Conservation (phyloP, 2,888 invertebrate species). For the Melolontha melolontha region DNA sequence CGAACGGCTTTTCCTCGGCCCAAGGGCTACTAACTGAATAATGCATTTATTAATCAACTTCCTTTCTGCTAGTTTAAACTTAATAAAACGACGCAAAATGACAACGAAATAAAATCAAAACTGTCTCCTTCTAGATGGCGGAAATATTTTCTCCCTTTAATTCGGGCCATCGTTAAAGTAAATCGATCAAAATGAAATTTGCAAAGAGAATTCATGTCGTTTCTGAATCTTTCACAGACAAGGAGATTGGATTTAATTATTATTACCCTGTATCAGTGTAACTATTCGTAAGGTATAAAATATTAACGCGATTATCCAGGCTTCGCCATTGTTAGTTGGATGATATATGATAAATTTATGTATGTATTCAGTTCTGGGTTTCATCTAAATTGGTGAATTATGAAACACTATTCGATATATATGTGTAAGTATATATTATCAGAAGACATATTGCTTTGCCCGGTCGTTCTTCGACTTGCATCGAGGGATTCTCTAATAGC, state of each 20-base stretch:
- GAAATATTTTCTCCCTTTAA: too few species aligned
- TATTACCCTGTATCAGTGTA: neutral
- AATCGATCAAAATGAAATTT: too few species aligned
- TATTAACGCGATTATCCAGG: neutral
- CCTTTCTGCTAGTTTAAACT: too few species aligned
- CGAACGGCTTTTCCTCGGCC: too few species aligned
- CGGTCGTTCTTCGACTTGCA: conserved; percentile 7
- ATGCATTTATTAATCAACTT: too few species aligned
- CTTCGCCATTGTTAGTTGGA: conserved; percentile 16
- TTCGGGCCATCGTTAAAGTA: too few species aligned
- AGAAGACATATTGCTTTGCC: conserved; percentile 27
- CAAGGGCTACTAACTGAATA: too few species aligned
- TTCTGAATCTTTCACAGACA: too few species aligned
- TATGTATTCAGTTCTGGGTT: conserved; percentile 28
- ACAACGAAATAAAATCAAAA: too few species aligned
- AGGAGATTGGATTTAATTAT: neutral
- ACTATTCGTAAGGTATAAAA: conserved; percentile 3
- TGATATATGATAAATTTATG: conserved; percentile 40
- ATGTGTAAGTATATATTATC: conserved; percentile 1
- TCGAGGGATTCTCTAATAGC: conserved; percentile 24
- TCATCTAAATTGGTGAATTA: conserved; percentile 37
- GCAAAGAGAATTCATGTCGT: too few species aligned
- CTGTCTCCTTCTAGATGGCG: too few species aligned
- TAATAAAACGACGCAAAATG: too few species aligned
- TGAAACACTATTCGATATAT: conserved; percentile 31